Conservation (phyloP, 2,113 vertebrate genomes). For the Trematocara unimaculatum region DNA sequence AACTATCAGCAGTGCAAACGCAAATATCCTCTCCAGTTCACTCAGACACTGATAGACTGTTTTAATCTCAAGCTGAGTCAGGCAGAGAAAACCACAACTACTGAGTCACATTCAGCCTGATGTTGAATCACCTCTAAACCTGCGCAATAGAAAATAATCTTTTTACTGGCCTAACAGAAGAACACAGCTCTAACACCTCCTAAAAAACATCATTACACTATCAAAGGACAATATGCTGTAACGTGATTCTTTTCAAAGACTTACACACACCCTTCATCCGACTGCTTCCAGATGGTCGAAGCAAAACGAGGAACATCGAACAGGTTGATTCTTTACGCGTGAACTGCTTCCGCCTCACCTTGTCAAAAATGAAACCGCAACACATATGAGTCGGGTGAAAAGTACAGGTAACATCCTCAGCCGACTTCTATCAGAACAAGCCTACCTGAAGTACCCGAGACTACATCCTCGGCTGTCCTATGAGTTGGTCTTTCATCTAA, state of each 20-base stretch:
- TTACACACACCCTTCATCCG: neutral
- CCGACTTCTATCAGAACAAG: neutral
- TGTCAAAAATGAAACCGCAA: conserved; percentile 20
- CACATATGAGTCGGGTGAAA: neutral
- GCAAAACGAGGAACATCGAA: conserved; percentile 20
- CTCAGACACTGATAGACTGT: neutral
- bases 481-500: conserved; percentile 47
- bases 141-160: neutral
- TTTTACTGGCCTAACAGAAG: neutral
- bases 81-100: neutral
- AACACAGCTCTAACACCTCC: neutral
- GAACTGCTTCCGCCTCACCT: conserved; percentile 70
- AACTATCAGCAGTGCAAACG: neutral
- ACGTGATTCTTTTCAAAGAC: neutral
- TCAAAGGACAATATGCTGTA: neutral
- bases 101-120: conserved; percentile 45
- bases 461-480: neutral
- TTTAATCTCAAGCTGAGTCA: conserved; percentile 1
- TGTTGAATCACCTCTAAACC: conserved; percentile 51
- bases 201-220: neutral
- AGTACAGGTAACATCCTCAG: neutral
- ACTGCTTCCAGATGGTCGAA: conserved; percentile 7
- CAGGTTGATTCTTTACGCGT: conserved; percentile 20
- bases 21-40: neutral
- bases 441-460: neutral